Evolutionary conservation across 2,113 vertebrate genomes (phyloP).

Genomic region (Cacatua alba): DNA sequence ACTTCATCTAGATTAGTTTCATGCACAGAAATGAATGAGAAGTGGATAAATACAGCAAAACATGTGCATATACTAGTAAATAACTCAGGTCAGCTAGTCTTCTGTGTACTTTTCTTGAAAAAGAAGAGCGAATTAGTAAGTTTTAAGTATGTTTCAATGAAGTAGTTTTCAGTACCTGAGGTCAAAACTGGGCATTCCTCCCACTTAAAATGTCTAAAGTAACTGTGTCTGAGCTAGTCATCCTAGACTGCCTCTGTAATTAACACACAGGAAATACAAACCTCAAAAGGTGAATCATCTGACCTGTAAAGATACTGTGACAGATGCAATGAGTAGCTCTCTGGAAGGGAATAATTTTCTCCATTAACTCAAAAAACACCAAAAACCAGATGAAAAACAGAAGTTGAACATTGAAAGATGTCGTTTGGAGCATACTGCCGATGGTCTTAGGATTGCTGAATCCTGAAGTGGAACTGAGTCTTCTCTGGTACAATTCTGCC

Average conservation of each 20-base stretch:
- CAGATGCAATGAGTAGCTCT: neutral
- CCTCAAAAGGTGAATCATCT: neutral
- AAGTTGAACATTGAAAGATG: neutral
- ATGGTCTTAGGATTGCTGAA: neutral
- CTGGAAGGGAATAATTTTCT: neutral
- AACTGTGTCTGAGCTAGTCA: neutral
- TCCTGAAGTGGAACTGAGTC: neutral
- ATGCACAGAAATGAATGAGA: neutral
- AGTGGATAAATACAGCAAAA: neutral
- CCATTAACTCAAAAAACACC: neutral
- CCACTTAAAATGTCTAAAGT: neutral
- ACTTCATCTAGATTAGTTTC: neutral
- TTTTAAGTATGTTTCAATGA: neutral
- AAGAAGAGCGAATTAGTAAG: neutral
- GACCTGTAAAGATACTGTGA: neutral
- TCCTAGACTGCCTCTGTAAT: neutral
- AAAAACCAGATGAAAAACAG: neutral
- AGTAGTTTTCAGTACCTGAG: neutral
- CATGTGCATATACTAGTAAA: neutral
- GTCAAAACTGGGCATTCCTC: neutral
- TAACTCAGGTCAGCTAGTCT: neutral
- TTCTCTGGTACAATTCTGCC: neutral
- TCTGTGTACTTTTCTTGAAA: neutral
- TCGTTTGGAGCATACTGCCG: neutral
- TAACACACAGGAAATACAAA: neutral